Conservation (phyloP, 2,888 invertebrate species). For the Strigamia maritima region DNA sequence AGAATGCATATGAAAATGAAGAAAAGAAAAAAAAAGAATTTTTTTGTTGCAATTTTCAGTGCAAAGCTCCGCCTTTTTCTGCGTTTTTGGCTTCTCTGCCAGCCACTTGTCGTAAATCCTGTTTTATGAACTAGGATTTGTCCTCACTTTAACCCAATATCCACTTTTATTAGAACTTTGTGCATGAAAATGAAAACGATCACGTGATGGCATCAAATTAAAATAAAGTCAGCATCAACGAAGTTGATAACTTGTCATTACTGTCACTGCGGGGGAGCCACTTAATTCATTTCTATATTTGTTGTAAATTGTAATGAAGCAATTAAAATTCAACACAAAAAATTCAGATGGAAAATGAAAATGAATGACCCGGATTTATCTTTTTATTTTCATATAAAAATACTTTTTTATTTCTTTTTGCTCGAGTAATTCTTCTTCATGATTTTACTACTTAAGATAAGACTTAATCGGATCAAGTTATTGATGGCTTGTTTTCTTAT, state of each 20-base stretch:
- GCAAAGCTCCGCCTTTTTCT: not conserved
- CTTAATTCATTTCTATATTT: constrained; percentile 13
- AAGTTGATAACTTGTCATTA: not conserved
- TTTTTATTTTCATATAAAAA: not conserved
- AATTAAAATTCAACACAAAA: constrained; percentile 3
- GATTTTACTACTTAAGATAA: not conserved
- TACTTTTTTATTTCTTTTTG: not conserved
- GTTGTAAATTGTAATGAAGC: constrained; percentile 5
- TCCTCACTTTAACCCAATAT: constrained; percentile 19
- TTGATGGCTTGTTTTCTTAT: constrained; percentile 20
- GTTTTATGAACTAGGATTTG: constrained; percentile 20
- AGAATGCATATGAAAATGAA: not conserved
- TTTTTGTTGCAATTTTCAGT: not conserved
- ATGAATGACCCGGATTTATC: not conserved
- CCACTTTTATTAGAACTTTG: not conserved
- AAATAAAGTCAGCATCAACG: constrained; percentile 11
- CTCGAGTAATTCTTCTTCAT: not conserved
- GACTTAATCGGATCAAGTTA: constrained; percentile 10
- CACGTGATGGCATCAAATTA: constrained; percentile 23
- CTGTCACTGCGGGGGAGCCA: constrained; percentile 17
- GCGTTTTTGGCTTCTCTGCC: constrained; percentile 16
- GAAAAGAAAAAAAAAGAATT: not conserved
- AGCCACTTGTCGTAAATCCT: not conserved
- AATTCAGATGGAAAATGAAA: not conserved
- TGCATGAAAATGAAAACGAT: constrained; percentile 15